phyloP scores from a whole-genome alignment of 2,888 invertebrate species.

The Leuctra nigra region DNA sequence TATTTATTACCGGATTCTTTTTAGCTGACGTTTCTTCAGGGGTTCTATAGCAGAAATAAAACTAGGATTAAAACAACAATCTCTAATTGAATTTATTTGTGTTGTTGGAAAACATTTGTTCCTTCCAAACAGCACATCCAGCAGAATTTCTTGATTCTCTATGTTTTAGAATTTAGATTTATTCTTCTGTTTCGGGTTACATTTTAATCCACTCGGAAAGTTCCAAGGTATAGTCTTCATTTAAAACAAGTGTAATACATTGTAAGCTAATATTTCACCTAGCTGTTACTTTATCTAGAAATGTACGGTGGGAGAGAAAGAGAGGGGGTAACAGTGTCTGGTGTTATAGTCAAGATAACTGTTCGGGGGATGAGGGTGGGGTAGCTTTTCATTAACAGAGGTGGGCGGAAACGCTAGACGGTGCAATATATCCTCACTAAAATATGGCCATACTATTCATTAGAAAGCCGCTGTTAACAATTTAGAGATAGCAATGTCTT shows the following conservation, averaged over 20 bases:
- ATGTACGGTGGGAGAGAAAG: constrained; percentile 6
- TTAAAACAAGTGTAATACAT: constrained; percentile 29
- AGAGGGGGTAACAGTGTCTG: constrained; percentile 23
- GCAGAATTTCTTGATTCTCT: no score
- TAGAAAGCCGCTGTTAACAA: constrained; percentile 29
- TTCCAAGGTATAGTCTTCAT: constrained; percentile 15
- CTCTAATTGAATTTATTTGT: no score
- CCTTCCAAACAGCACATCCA: no score
- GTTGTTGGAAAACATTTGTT: no score
- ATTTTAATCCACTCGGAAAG: constrained; percentile 11
- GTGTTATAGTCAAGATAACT: constrained; percentile 22
- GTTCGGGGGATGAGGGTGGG: background rate
- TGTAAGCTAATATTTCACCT: constrained; percentile 27
- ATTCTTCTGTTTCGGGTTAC: constrained; percentile 12
- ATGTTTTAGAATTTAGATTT: constrained; percentile 8
- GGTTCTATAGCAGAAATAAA: no score
- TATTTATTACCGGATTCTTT: no score
- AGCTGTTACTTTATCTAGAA: constrained; percentile 25
- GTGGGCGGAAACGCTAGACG: constrained; percentile 19
- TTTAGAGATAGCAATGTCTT: constrained; percentile 29
- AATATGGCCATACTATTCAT: constrained; percentile 29
- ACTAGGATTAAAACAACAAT: no score
- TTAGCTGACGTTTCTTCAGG: no score
- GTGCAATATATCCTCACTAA: constrained; percentile 26
- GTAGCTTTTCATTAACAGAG: constrained; percentile 22